Base-by-base conservation (phyloP, 2,113 vertebrate genomes). In the Amphilophus citrinellus region DNA sequence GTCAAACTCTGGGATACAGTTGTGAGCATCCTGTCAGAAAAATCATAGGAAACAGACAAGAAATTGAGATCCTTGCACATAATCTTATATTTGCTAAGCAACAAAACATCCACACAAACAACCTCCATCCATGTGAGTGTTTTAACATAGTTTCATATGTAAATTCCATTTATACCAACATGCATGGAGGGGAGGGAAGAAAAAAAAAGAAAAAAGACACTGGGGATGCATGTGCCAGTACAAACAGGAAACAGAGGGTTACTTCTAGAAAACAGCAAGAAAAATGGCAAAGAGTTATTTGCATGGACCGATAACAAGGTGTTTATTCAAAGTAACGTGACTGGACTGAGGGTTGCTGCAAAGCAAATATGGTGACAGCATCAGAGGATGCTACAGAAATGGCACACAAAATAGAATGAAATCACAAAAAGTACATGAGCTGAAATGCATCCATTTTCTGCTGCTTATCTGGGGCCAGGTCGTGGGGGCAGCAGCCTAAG, bases 1-100 rank as follows among this genome's bases (percentile, higher is more conserved):
- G 87, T 99, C 98, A 91, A 99, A 95, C 78, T 99, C 97, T 1
- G 97, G 97, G 79, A 98, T 98, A 94, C 98, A 99, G 91, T 99
- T 99, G 94, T 99, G 98, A n/a, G 98, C 98, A 92, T 99, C 98
- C 98, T 99, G 96, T 7, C 4, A 96, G 24, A 82, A 7, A 80
- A 76, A 11, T 53, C 24, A 53, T 63, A 77, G 61, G 50, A 2
- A 32, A 68, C 22, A 50, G 17, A 65, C 17, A 57, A 27, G n/a
- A 79, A 50, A 61, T 14, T 61, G 35, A 53, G 15, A 53, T 2
- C 15, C 15, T 13, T 50, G 47, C 47, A 50, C 8, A 37, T 37
- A 37, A 8, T 37, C 37, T 37, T 37, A 37, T 37, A 37, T 37
- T 37, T 37, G 8, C 8, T 37, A 9, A 37, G 37, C 37, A 37